A percentile compares a stretch with the other conserved stretches of the same genome.
These are phyloP conservation scores for Zaprionus bogoriensis DNA, from an alignment of 2,888 invertebrate species.

Conservation along the genomic window DNA sequence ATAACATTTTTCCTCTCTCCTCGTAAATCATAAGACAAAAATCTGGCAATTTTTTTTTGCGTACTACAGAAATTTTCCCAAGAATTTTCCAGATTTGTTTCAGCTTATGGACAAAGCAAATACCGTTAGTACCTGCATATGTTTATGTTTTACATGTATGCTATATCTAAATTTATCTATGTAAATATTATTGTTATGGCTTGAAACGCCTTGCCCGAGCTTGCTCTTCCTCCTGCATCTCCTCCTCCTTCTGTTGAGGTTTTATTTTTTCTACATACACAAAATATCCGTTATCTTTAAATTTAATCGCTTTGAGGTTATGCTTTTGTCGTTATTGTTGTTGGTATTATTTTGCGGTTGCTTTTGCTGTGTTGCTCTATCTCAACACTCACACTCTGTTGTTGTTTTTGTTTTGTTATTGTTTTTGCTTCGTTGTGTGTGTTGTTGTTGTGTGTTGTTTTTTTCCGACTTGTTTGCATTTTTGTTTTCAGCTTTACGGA, in stretches of 20 bases:
- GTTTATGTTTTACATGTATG: too few species aligned
- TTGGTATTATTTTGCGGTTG: conserved; percentile 21
- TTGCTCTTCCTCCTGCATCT: neutral
- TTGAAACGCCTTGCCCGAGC: neutral
- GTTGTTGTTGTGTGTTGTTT: conserved; percentile 16
- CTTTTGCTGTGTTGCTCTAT: conserved; percentile 13
- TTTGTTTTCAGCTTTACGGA: conserved; percentile 67
- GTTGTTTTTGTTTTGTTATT: conserved; percentile 33
- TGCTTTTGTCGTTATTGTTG: conserved; percentile 21
- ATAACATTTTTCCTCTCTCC: too few species aligned
- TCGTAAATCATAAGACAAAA: too few species aligned
- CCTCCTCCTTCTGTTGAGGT: neutral
- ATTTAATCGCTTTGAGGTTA: conserved; percentile 67
- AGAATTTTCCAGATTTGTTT: neutral
- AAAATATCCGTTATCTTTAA: conserved; percentile 61
- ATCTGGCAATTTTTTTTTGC: too few species aligned
- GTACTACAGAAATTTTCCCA: neutral
- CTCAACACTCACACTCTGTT: conserved; percentile 35
- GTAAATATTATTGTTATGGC: neutral
- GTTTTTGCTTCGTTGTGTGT: conserved; percentile 34
- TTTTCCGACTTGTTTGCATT: conserved; percentile 57
- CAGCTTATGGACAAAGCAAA: neutral
- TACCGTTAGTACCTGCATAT: neutral
- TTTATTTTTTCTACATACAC: conserved; percentile 25
- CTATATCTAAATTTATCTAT: neutral